Evolutionary conservation across 2,797 vertebrate genomes (phyloP).

Genomic region (Enteromius paludinosus): DNA sequence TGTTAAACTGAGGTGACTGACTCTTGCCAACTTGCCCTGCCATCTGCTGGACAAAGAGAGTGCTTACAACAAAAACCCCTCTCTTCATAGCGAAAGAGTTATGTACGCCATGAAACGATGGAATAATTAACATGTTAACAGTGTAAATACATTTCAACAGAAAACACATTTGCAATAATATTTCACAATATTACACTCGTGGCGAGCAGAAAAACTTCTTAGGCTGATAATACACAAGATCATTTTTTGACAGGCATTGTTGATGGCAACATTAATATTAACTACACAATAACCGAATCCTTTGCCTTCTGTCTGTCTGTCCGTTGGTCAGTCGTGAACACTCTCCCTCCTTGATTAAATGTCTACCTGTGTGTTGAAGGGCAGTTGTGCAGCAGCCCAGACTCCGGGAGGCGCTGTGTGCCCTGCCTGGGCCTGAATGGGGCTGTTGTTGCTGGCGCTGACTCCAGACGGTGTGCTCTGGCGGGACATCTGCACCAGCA

Average conservation of each 20-base stretch:
- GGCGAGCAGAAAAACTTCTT: neutral
- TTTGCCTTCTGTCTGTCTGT: too few species aligned
- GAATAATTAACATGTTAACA: too few species aligned
- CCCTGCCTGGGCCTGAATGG: constrained; percentile 78
- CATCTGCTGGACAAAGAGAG: constrained; percentile 73
- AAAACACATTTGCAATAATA: neutral
- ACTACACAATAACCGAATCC: too few species aligned
- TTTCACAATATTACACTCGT: too few species aligned
- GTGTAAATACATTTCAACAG: too few species aligned
- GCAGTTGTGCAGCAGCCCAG: constrained; percentile 65
- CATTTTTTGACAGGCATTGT: too few species aligned
- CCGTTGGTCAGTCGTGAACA: neutral
- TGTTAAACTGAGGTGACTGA: constrained; percentile 79
- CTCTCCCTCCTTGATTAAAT: neutral
- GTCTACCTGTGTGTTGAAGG: constrained; percentile 88
- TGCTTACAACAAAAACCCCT: neutral
- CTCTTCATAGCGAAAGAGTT: neutral
- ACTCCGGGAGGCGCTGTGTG: constrained; percentile 64
- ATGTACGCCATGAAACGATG: neutral
- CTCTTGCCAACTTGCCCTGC: constrained; percentile 83
- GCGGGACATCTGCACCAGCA: constrained; percentile 90
- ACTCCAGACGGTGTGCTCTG: constrained; percentile 81
- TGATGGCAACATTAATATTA: neutral
- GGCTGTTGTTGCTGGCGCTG: constrained; percentile 78
- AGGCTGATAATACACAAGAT: too few species aligned